Evolutionary conservation across 2,113 vertebrate species (phyloP).

Genomic region (Sceloporus tristichus): DNA sequence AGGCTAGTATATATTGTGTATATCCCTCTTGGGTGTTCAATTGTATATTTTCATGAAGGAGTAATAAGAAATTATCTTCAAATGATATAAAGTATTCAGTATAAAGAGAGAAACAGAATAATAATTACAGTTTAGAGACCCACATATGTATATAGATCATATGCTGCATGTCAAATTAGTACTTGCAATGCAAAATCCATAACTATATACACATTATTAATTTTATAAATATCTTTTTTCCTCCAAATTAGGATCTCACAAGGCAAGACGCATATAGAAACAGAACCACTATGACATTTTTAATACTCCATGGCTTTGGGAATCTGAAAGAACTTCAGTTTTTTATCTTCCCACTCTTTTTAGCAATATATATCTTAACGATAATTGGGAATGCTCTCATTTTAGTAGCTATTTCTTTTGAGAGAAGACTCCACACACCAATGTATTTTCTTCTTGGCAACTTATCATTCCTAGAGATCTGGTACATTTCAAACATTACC

Average conservation of each 20-base stretch:
- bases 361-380: conserved; percentile 54
- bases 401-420: conserved; percentile 47
- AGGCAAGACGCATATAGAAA: neutral
- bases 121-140: too few relatives aligned
- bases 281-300: neutral
- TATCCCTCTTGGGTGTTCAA: too few relatives aligned
- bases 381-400: conserved; percentile 59
- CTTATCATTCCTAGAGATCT: conserved; percentile 66
- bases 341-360: conserved; percentile 59
- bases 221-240: neutral
- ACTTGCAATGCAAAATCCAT: neutral
- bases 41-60: too few relatives aligned
- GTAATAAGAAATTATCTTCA: neutral
- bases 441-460: conserved; percentile 60
- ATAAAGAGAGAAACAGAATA: too few relatives aligned
- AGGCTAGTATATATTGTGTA: too few relatives aligned
- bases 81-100: too few relatives aligned
- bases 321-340: conserved; percentile 57
- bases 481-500: conserved; percentile 51
- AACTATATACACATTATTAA: too few relatives aligned
- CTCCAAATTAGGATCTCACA: neutral
- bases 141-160: too few relatives aligned
- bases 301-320: conserved; percentile 62
- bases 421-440: conserved; percentile 54
- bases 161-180: too few relatives aligned